Percentiles rank a stretch among this genome's conserved stretches.
Conservation (phyloP, 2,113 vertebrate species). For the Aplodontia rufa region DNA sequence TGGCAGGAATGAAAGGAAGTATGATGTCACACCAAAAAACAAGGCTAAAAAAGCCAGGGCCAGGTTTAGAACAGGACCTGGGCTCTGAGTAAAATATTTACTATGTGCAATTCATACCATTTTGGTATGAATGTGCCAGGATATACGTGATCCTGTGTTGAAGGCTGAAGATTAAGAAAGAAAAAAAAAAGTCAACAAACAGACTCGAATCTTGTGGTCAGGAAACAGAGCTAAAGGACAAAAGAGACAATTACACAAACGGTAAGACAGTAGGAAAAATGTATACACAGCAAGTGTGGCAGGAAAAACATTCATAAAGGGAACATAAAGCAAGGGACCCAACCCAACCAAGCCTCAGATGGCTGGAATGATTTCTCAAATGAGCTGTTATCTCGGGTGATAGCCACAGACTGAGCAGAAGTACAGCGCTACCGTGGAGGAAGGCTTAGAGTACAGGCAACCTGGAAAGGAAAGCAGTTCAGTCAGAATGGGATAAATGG, state of each 20-base stretch:
- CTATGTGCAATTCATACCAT: background rate
- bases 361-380: background rate
- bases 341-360: background rate
- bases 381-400: background rate
- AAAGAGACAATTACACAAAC: background rate
- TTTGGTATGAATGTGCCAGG: background rate
- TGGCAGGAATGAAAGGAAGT: background rate
- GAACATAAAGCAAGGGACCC: background rate
- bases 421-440: rapidly evolving
- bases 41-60: background rate
- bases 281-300: background rate
- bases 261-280: background rate
- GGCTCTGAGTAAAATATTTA: background rate
- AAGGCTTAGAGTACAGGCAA: background rate
- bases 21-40: background rate
- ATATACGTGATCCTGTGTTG: background rate
- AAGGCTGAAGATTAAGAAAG: background rate
- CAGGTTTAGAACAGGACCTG: background rate
- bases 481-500: background rate
- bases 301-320: background rate
- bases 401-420: background rate
- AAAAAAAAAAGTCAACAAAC: background rate
- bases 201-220: background rate
- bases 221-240: background rate
- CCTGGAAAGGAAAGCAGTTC: background rate